These are phyloP conservation scores for Octodonta nipae DNA, from an alignment of 2,888 invertebrate genomes.

Conservation along the genomic window DNA sequence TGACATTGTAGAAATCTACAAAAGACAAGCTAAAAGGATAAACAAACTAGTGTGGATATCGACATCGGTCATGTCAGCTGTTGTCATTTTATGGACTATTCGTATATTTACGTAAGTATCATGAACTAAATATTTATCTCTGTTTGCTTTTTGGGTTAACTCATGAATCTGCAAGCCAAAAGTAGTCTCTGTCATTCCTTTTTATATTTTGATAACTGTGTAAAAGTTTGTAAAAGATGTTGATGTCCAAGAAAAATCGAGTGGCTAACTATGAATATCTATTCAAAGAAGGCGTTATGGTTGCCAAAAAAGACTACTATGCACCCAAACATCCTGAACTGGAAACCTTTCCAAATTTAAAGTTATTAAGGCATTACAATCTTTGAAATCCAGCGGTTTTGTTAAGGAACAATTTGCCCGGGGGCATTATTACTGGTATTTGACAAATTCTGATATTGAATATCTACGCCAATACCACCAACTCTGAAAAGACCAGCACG, in stretches of 20 bases:
- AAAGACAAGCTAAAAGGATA: too few relatives aligned
- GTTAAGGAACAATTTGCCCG: constrained; percentile 99
- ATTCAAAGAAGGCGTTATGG: constrained; percentile 98
- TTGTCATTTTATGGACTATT: too few relatives aligned
- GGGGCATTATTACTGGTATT: constrained; percentile 97
- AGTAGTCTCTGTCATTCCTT: too few relatives aligned
- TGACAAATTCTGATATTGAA: constrained; percentile 96
- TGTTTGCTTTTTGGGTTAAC: too few relatives aligned
- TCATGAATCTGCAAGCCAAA: too few relatives aligned
- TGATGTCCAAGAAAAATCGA: constrained; percentile 99
- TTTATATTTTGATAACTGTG: too few relatives aligned
- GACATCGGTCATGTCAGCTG: too few relatives aligned
- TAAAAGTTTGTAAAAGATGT: too few relatives aligned
- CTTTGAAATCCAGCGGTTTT: constrained; percentile 87
- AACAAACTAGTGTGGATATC: too few relatives aligned
- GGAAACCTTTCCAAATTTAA: constrained; percentile 89
- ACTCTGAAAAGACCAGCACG: constrained; percentile 86
- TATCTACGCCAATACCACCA: constrained; percentile 85
- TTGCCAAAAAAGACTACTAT: constrained; percentile 97
- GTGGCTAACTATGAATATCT: constrained; percentile 93
- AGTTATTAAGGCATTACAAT: constrained; percentile 96
- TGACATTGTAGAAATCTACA: too few relatives aligned
- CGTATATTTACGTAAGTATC: too few relatives aligned
- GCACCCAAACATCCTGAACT: constrained; percentile 95
- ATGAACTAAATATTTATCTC: too few relatives aligned